Conservation (phyloP, 2,113 vertebrate genomes). For the Chaetodon trifascialis region DNA sequence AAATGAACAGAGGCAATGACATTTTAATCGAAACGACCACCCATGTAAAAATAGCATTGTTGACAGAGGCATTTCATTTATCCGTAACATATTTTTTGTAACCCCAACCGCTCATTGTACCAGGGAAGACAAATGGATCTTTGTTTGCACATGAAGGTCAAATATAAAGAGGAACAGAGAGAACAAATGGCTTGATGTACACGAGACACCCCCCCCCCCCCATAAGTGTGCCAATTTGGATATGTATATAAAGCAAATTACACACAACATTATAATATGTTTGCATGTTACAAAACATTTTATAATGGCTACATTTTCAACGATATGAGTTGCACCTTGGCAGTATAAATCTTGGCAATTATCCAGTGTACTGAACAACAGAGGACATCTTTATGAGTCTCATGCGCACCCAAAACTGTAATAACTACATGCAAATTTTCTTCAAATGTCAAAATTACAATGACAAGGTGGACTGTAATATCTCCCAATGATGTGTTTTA, state of each 20-base stretch:
- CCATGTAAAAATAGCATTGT: conserved; percentile 79
- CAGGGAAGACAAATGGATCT: conserved; percentile 65
- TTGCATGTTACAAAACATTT: background rate
- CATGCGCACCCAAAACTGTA: conserved; percentile 1
- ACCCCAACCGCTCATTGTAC: conserved; percentile 50
- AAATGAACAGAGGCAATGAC: conserved; percentile 84
- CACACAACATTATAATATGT: background rate
- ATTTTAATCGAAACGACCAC: conserved; percentile 82
- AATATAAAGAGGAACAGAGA: conserved; percentile 26
- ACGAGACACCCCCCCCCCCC: background rate
- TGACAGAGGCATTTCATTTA: conserved; percentile 78
- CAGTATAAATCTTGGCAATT: background rate
- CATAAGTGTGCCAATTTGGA: background rate
- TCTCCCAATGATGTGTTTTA: conserved; percentile 34
- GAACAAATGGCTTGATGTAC: conserved; percentile 6
- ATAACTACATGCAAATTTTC: conserved; percentile 35
- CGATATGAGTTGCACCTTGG: background rate
- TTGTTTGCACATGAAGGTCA: conserved; percentile 75
- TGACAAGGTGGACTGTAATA: conserved; percentile 23
- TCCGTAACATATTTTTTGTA: conserved; percentile 64
- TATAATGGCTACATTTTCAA: background rate
- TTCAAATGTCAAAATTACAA: conserved; percentile 37
- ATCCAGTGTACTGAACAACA: background rate
- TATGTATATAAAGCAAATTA: background rate
- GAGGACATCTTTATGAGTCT: background rate